Conservation (phyloP, 2,797 vertebrate genomes). For the Numenius phaeopus region DNA sequence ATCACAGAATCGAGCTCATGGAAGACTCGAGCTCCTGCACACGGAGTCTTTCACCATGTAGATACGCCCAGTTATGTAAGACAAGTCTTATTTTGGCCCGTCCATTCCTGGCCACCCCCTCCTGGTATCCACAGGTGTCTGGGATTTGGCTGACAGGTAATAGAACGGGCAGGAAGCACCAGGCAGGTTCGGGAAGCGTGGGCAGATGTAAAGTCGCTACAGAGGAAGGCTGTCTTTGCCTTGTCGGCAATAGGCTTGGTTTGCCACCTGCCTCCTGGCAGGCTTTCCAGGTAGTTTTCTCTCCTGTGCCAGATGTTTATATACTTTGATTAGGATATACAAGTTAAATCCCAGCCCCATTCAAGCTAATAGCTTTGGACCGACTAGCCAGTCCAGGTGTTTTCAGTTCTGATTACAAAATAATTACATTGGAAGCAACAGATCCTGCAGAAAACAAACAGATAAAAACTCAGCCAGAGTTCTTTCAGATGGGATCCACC, state of each 20-base stretch:
- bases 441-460: background rate
- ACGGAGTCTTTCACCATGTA: fast-evolving
- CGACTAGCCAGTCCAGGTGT: background rate
- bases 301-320: background rate
- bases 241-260: background rate
- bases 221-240: background rate
- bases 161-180: background rate
- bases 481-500: background rate
- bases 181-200: fast-evolving
- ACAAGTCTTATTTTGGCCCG: background rate
- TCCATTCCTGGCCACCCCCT: fast-evolving
- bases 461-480: background rate
- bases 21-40: fast-evolving
- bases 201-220: background rate
- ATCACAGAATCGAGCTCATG: fast-evolving
- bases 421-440: background rate
- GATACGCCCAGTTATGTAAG: fast-evolving
- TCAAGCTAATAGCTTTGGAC: background rate
- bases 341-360: background rate
- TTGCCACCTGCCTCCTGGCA: constrained; percentile 17
- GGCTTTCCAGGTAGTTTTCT: background rate
- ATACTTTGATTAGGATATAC: background rate
- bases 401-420: background rate
- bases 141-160: background rate
- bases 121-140: background rate